These are phyloP conservation scores for Marmota flaviventris DNA, from an alignment of 2,113 vertebrate species.

Conservation along the genomic window DNA sequence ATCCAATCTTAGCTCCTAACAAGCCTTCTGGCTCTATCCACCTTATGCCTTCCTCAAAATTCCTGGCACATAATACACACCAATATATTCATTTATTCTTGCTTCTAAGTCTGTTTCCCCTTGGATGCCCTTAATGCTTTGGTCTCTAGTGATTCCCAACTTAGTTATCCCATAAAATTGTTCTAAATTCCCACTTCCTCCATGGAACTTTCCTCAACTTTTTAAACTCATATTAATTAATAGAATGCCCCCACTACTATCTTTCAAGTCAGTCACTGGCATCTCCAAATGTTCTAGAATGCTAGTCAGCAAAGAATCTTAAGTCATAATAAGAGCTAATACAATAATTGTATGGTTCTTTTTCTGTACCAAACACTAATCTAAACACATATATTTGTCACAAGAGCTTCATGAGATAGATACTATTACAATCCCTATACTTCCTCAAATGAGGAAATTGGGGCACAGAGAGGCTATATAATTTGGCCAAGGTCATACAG, in stretches of 20 bases:
- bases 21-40: not conserved
- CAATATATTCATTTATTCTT: not conserved
- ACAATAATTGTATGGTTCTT: not conserved
- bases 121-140: not conserved
- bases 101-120: not conserved
- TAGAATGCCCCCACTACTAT: not conserved
- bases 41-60: not conserved
- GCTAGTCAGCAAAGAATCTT: slow-evolving; percentile 30
- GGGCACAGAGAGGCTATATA: not conserved
- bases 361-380: not conserved
- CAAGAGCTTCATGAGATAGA: not conserved
- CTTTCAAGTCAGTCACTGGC: not conserved
- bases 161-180: not conserved
- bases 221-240: not conserved
- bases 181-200: not conserved
- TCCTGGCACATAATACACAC: not conserved
- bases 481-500: not conserved
- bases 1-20: not conserved
- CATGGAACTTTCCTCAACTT: not conserved
- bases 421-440: not conserved
- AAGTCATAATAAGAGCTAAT: slow-evolving; percentile 21
- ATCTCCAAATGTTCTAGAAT: slow-evolving; percentile 48
- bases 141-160: not conserved
- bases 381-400: not conserved
- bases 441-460: not conserved